Conservation (phyloP, 2,113 vertebrate species). For the Halichoerus grypus region DNA sequence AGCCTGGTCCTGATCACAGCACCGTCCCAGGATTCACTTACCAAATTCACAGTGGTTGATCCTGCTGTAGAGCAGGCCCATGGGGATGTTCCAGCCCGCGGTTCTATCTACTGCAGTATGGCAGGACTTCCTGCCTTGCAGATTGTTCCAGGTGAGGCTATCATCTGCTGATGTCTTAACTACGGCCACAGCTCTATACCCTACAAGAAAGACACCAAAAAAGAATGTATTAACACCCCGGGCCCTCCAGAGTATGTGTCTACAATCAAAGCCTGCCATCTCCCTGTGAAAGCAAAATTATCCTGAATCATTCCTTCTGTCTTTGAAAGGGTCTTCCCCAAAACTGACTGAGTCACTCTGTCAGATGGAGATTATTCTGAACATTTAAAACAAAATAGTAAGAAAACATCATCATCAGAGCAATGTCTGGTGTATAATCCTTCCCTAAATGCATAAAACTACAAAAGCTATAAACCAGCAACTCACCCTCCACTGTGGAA, state of each 20-base stretch:
- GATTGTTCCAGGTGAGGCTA: conserved; percentile 87
- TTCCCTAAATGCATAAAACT: not conserved
- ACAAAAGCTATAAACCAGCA: conserved; percentile 14
- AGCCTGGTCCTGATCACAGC: not conserved
- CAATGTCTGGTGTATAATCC: not conserved
- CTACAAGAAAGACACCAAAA: conserved; percentile 54
- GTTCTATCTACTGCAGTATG: conserved; percentile 92
- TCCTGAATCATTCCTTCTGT: not conserved
- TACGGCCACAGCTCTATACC: conserved; percentile 93
- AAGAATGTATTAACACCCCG: not conserved
- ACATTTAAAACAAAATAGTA: conserved; percentile 25
- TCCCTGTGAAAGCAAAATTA: not conserved
- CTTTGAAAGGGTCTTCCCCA: not conserved
- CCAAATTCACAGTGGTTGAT: conserved; percentile 89
- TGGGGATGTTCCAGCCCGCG: conserved; percentile 96
- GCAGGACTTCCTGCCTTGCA: conserved; percentile 92
- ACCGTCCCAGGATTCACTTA: conserved; percentile 82
- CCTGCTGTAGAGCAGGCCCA: conserved; percentile 88
- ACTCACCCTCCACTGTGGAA: not conserved
- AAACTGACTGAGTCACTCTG: not conserved
- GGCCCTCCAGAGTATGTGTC: not conserved
- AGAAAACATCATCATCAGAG: not conserved
- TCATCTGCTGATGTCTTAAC: conserved; percentile 84
- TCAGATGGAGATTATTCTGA: conserved; percentile 24
- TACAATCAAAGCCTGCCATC: not conserved